These are phyloP conservation scores for Anniella stebbinsi DNA, from an alignment of 2,797 vertebrate species.

Conservation along the genomic window DNA sequence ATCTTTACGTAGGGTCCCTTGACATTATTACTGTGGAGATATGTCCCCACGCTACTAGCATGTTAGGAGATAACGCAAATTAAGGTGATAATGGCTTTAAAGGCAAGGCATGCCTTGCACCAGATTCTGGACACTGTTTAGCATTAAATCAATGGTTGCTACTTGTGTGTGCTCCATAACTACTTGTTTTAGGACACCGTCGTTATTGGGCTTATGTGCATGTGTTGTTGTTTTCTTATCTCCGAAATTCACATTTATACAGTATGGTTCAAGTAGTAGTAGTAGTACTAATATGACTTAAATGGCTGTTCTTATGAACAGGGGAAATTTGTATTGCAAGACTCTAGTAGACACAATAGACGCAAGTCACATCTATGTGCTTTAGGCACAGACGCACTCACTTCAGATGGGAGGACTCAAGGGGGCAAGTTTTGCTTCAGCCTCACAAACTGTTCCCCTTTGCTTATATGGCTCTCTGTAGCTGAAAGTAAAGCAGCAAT, in stretches of 20 bases:
- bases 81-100: neutral
- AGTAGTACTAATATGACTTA: neutral
- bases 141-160: neutral
- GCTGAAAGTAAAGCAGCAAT: neutral
- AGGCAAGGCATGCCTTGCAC: neutral
- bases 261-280: too few species aligned
- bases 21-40: neutral
- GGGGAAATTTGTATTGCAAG: too few species aligned
- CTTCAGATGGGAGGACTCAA: neutral
- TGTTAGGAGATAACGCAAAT: neutral
- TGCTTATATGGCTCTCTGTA: neutral
- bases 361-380: neutral
- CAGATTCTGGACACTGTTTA: neutral
- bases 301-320: neutral
- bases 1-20: constrained; percentile 4
- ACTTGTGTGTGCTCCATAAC: neutral
- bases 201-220: neutral
- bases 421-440: neutral
- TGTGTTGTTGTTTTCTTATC: neutral
- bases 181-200: neutral
- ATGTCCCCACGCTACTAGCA: neutral
- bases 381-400: neutral
- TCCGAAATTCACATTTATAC: neutral
- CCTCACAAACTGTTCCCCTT: neutral
- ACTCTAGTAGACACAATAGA: neutral